Evolutionary conservation across 35 echinoderm and acorn worm genomes (phyloP), one percentile per base, ranked within the genome.

Genomic region (Acanthaster planci): DNA sequence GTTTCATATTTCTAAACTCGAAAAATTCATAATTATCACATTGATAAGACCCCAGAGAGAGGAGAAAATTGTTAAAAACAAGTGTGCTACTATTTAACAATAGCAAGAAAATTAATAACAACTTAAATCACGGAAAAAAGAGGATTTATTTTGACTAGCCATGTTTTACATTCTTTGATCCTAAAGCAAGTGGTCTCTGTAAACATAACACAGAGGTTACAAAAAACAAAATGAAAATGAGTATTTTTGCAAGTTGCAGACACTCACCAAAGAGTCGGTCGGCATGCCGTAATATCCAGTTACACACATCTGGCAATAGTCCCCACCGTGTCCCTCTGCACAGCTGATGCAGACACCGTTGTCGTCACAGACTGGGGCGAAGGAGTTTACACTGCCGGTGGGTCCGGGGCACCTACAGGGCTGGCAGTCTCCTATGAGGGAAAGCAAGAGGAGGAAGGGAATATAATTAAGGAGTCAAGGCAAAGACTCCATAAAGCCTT

Each of bases 341-440:
- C 95, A 97, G 21, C 82, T 64, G 18, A 84, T 26, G 76, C 95
- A 97, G 5, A 86, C 38, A 17, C 88, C 95, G 59, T 85, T 67
- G 0, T 51, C 67, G 60, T 91, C 87, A 89, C 95, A 97, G 32
- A 89, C 90, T 21, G 77, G 68, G 21, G 95, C 83, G 53, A 97
- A 97, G 9, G 91, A 93, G 55, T 97, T 97, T 19, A 72, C 29
- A 39, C 78, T 22, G 17, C 88, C 95, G 5, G 92, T 64, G 31
- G 60, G 84, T 47, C 95, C 95, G 18, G 95, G 95, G 47, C 95
- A 97, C 89, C 81, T 31, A 77, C 95, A 97, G 0, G 95, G 95
- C 80, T 77, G 85, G 40, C 95, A 97, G 57, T 93, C 95, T 77
- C 80, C 95, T 97, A 51, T 23, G 51, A 12, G 6, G 22, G 30